Conservation (phyloP, 1,140 invertebrate species). For the Heliconius melpomene region DNA sequence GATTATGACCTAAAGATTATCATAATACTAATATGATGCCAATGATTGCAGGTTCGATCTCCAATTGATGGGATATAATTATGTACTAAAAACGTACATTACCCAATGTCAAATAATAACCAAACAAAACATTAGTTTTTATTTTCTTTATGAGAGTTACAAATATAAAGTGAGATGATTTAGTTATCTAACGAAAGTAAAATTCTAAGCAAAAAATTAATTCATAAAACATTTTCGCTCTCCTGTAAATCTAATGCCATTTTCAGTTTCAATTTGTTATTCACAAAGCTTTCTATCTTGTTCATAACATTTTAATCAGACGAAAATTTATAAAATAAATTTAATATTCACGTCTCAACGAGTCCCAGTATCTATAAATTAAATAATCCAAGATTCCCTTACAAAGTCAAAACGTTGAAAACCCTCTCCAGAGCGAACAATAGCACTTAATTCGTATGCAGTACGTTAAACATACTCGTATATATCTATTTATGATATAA, state of each 20-base stretch:
- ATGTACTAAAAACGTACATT: background rate
- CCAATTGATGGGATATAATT: no score
- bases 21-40: no score
- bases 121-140: background rate
- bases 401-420: background rate
- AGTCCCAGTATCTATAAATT: background rate
- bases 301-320: background rate
- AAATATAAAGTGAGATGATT: background rate
- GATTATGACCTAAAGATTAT: no score
- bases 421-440: conserved; percentile 1
- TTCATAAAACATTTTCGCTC: background rate
- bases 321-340: conserved; percentile 3
- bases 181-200: background rate
- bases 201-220: background rate
- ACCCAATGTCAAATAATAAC: background rate
- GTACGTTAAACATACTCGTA: background rate
- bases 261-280: conserved; percentile 5
- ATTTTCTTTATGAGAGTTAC: background rate
- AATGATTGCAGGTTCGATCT: no score
- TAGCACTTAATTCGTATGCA: conserved; percentile 9
- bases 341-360: conserved; percentile 10
- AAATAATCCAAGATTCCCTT: conserved; percentile 2
- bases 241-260: conserved; percentile 5
- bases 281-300: conserved; percentile 10
- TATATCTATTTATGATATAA: conserved; percentile 18